Conservation (phyloP, 1,140 invertebrate species). For the Trachelipus rathkii region DNA sequence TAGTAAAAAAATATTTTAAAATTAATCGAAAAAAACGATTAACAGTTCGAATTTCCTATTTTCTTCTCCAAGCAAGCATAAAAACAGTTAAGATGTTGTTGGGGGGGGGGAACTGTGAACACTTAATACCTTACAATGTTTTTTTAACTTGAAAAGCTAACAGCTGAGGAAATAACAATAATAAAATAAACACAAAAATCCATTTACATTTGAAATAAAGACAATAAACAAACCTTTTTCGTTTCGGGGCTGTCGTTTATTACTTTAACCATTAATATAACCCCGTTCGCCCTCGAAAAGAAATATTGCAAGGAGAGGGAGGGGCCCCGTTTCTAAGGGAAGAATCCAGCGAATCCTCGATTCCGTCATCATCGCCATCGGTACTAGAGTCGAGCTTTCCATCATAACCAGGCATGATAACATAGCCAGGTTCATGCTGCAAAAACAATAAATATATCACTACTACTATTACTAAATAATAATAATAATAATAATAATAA, state of each 20-base stretch:
- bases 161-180: too few relatives aligned
- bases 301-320: slow-evolving; percentile 73
- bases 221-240: slow-evolving; percentile 55
- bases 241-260: slow-evolving; percentile 62
- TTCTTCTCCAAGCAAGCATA: too few relatives aligned
- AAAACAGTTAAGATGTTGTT: too few relatives aligned
- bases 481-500: too few relatives aligned
- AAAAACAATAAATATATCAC: neutral
- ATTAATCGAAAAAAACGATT: too few relatives aligned
- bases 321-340: slow-evolving; percentile 50
- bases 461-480: neutral
- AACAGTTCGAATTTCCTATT: too few relatives aligned
- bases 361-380: slow-evolving; percentile 55
- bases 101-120: too few relatives aligned
- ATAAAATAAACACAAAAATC: too few relatives aligned
- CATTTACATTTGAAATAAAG: too few relatives aligned
- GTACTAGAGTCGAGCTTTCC: slow-evolving; percentile 64
- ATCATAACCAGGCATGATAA: slow-evolving; percentile 55
- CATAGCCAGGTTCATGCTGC: slow-evolving; percentile 61
- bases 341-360: slow-evolving; percentile 53
- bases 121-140: too few relatives aligned
- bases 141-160: too few relatives aligned
- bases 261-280: slow-evolving; percentile 78
- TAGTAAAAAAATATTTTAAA: too few relatives aligned
- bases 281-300: slow-evolving; percentile 82